Evolutionary conservation across 2,888 invertebrate species (phyloP).

Genomic region (Ariolimax columbianus): DNA sequence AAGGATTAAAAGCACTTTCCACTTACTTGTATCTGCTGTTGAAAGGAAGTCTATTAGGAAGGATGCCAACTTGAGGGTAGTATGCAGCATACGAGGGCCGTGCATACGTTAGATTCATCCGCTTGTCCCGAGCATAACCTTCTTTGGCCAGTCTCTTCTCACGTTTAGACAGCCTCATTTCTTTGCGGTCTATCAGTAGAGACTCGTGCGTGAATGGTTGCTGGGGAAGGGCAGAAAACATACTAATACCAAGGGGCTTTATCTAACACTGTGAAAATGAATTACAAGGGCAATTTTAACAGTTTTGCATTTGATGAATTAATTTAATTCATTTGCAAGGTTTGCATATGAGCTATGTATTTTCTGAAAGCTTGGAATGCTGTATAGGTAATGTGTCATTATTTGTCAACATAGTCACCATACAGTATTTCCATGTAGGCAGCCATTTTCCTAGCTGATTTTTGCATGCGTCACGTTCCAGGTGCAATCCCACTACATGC

Average conservation of each 20-base stretch:
- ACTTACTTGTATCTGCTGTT: conserved; percentile 52
- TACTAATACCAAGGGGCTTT: not conserved
- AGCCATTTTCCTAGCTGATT: too few species aligned
- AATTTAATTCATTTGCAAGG: too few species aligned
- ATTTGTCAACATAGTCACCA: too few species aligned
- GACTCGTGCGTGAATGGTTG: conserved; percentile 96
- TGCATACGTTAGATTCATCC: conserved; percentile 79
- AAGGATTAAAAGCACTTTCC: not conserved
- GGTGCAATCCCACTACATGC: too few species aligned
- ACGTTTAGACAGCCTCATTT: conserved; percentile 93
- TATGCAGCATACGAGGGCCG: conserved; percentile 75
- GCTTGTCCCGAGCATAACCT: conserved; percentile 95
- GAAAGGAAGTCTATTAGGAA: conserved; percentile 47
- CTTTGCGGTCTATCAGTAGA: conserved; percentile 93
- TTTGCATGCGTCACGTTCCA: too few species aligned
- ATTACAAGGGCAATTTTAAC: too few species aligned
- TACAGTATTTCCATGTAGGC: too few species aligned
- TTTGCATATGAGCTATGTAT: too few species aligned
- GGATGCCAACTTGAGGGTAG: conserved; percentile 63
- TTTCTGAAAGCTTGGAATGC: too few species aligned
- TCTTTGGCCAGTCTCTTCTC: conserved; percentile 95
- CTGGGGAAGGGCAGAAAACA: conserved; percentile 59
- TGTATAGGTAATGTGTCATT: too few species aligned
- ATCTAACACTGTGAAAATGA: not conserved
- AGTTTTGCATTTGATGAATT: too few species aligned